Evolutionary conservation across 2,113 vertebrate genomes (phyloP).

Genomic region (Eudyptes chrysolophus): DNA sequence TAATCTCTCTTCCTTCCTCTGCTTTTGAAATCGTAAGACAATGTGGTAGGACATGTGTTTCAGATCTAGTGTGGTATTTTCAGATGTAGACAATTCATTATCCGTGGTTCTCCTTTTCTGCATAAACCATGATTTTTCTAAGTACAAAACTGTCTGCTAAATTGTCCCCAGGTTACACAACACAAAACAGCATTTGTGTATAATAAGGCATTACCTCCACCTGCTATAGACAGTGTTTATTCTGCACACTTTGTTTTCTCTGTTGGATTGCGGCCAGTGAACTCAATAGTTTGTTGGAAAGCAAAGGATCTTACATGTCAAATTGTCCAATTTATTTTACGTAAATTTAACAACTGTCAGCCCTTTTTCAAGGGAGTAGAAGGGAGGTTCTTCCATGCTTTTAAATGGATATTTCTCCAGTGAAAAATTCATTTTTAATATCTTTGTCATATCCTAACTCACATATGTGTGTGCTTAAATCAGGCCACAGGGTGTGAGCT

Average conservation of each 20-base stretch:
- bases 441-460: not conserved
- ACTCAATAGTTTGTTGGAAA: conserved; percentile 6
- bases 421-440: not conserved
- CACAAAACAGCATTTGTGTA: conserved; percentile 35
- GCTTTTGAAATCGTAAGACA: conserved; percentile 60
- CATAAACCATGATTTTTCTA: conserved; percentile 54
- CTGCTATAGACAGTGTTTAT: conserved; percentile 47
- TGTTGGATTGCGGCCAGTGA: not conserved
- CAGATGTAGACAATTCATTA: conserved; percentile 67
- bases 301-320: conserved; percentile 32
- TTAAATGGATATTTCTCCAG: not conserved
- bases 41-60: conserved; percentile 59
- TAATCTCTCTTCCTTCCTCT: conserved; percentile 68
- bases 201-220: conserved; percentile 47
- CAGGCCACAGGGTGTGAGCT: not conserved
- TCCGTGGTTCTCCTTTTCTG: conserved; percentile 60
- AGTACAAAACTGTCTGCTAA: conserved; percentile 35
- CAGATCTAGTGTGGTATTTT: conserved; percentile 65
- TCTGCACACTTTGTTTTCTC: conserved; percentile 22
- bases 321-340: conserved; percentile 26
- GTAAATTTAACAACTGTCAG: not conserved
- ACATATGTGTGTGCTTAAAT: not conserved
- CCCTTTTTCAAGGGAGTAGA: not conserved
- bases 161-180: conserved; percentile 59
- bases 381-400: not conserved